Base-by-base conservation (phyloP, 1,140 invertebrate species). In the Hormaphis cornu region DNA sequence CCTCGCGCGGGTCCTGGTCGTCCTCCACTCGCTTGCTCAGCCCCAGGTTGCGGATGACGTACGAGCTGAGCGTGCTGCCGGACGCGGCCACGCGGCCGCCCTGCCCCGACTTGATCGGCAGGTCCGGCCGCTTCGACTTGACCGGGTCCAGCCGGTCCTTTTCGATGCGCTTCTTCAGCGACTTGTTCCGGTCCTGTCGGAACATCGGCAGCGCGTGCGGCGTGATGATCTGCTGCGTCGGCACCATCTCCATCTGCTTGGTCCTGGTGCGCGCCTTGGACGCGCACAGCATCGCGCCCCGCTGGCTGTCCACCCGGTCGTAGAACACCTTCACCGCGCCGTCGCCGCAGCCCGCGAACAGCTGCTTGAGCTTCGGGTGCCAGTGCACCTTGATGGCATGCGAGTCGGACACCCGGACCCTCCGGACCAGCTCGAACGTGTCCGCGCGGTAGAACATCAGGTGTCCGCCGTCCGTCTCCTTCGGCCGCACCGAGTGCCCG, bases 301-400 rank as follows among this genome's bases (percentile, higher is more conserved):
- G 81, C 40, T 92, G 80, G 78, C 91, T 95, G 54, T 85, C 82
- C 66, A 89, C 85, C 2, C 89, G 85, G 78, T 97, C 94, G 74
- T 97, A 99, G 75, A 87, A 95, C 53, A 93, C 86, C 75, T 94
- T 93, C 0, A 96, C 86, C 2, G 85, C 82, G 0, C 97, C 97
- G 80, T 97, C 91, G 4, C 91, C 93, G 75, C 90, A 90, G 1
- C 94, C 91, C 10, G 95, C 85, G 70, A 98, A 91, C 70, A 99
- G 88, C 76, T 99, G 97, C 79, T 98, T 98, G 1, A 99, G 78
- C 78, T 94, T 94, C 0, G 96, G 91, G 81, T 99, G 97, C 97
- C 97, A 99, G 2, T 91, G 76, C 4, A 87, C 86, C 76, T 94
- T 89, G 30, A 99, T 91, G 0, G 95, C 85, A 76, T 92, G 89